Conservation (phyloP, 2,888 invertebrate species). For the Selenia dentaria region DNA sequence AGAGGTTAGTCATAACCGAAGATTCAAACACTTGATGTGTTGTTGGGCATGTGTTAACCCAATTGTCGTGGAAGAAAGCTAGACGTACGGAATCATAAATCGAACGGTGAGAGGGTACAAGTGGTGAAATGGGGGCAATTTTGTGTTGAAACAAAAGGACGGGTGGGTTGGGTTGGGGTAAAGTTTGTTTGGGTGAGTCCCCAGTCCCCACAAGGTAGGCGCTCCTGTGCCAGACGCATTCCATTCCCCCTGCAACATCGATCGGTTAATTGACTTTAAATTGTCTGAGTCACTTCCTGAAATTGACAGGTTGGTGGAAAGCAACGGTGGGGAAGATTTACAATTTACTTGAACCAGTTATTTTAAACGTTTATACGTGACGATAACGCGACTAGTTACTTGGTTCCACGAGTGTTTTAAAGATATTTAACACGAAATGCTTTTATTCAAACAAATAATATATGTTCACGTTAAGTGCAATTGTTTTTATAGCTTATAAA, state of each 20-base stretch:
- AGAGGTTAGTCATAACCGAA: constrained; percentile 19
- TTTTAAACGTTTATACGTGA: too few relatives aligned
- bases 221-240: constrained; percentile 55
- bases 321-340: too few relatives aligned
- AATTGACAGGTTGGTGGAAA: constrained; percentile 31
- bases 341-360: too few relatives aligned
- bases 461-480: too few relatives aligned
- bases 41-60: constrained; percentile 30
- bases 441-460: too few relatives aligned
- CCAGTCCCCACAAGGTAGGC: constrained; percentile 32
- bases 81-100: constrained; percentile 29
- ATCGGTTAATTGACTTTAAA: constrained; percentile 64
- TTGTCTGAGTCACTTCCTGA: constrained; percentile 55
- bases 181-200: constrained; percentile 54
- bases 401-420: too few relatives aligned
- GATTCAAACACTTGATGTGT: constrained; percentile 16
- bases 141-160: constrained; percentile 41
- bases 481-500: too few relatives aligned
- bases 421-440: too few relatives aligned
- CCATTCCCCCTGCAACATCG: constrained; percentile 58
- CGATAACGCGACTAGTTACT: too few relatives aligned
- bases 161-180: constrained; percentile 29
- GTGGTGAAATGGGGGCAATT: constrained; percentile 22
- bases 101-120: constrained; percentile 13
- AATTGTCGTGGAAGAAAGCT: constrained; percentile 27